Percentiles rank a stretch among this genome's conserved stretches.
phyloP scores from a whole-genome alignment of 2,113 vertebrate genomes.

The Elgaria multicarinata region DNA sequence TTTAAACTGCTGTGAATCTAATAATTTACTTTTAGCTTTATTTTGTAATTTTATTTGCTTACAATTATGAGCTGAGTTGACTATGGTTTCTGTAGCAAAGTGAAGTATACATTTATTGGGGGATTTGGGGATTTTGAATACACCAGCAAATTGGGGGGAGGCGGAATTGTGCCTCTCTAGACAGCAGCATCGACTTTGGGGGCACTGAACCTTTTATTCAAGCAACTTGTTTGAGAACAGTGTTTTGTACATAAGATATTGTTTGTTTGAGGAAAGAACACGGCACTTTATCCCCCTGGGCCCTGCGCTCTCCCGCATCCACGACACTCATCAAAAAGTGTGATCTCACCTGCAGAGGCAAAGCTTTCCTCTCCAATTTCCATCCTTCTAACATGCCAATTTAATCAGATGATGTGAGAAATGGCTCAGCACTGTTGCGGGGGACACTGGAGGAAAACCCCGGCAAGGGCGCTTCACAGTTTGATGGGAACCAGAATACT shows the following conservation, averaged over 20 bases:
- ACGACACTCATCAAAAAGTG: constrained; percentile 61
- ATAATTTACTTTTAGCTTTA: not conserved
- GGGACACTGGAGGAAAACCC: constrained; percentile 42
- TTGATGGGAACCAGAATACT: constrained; percentile 52
- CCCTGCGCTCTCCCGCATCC: rapidly evolving
- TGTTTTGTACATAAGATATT: not conserved
- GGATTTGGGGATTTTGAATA: not conserved
- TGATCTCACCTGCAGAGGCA: constrained; percentile 23
- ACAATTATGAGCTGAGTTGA: not conserved
- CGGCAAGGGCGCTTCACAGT: constrained; percentile 48
- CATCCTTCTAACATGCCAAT: constrained; percentile 43
- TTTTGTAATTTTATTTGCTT: not conserved
- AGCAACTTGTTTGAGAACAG: not conserved
- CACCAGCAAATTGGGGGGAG: too few relatives aligned
- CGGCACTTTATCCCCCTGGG: not conserved
- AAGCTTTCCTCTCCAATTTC: constrained; percentile 35
- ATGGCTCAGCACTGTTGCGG: constrained; percentile 48
- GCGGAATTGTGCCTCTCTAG: not conserved
- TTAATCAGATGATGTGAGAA: constrained; percentile 58
- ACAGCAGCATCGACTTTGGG: not conserved
- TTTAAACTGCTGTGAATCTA: not conserved
- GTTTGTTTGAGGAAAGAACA: not conserved
- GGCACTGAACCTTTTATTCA: not conserved
- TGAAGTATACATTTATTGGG: not conserved
- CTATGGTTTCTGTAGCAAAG: not conserved